Percentiles rank a stretch among this genome's conserved stretches.
These are phyloP conservation scores for Oncorhynchus masou DNA, from an alignment of 2,113 vertebrate genomes.

Conservation along the genomic window DNA sequence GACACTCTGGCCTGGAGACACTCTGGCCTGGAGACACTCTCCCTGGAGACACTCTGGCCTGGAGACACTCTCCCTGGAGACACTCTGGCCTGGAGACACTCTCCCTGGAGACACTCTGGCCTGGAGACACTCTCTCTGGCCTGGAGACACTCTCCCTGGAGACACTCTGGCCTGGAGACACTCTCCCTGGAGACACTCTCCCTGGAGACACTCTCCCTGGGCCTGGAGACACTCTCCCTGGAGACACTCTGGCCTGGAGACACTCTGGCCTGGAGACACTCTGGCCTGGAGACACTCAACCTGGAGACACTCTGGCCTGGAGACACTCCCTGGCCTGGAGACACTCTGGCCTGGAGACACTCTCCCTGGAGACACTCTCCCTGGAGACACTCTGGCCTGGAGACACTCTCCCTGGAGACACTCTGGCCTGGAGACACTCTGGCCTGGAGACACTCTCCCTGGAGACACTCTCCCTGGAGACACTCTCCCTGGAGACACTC, in stretches of 20 bases:
- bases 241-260: slow-evolving; percentile 16
- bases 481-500: slow-evolving; percentile 12
- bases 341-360: slow-evolving; percentile 14
- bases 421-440: too few species aligned
- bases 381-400: slow-evolving; percentile 14
- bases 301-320: slow-evolving; percentile 14
- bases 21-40: slow-evolving; percentile 8
- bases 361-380: slow-evolving; percentile 11
- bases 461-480: slow-evolving; percentile 15
- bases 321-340: too few species aligned
- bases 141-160: slow-evolving; percentile 6
- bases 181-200: too few species aligned
- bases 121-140: too few species aligned
- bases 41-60: slow-evolving; percentile 15
- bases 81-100: slow-evolving; percentile 1
- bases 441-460: too few species aligned
- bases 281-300: too few species aligned
- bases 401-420: slow-evolving; percentile 12
- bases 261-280: slow-evolving; percentile 14
- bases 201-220: slow-evolving; percentile 15
- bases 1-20: slow-evolving; percentile 17
- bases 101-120: slow-evolving; percentile 16
- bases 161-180: too few species aligned
- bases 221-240: slow-evolving; percentile 8
- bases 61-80: slow-evolving; percentile 15